phyloP scores from a whole-genome alignment of 1,140 invertebrate species.

The Mya arenaria region DNA sequence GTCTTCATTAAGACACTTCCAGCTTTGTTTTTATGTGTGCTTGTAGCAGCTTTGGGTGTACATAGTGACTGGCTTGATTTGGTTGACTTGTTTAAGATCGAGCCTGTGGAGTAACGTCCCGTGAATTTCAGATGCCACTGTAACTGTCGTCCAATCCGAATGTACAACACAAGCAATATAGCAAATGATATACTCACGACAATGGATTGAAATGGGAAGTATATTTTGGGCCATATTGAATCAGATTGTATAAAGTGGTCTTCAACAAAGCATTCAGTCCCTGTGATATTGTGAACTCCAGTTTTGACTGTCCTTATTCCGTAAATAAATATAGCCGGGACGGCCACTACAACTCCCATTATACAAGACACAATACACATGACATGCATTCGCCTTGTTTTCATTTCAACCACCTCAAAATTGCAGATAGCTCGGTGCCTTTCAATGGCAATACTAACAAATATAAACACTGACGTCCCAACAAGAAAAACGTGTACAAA shows the following conservation, averaged over 20 bases:
- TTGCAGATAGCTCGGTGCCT: background rate
- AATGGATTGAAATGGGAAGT: background rate
- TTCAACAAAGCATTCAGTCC: background rate
- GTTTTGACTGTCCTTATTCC: background rate
- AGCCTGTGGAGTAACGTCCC: background rate
- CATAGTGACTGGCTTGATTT: background rate
- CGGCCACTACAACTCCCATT: background rate
- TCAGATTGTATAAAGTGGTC: background rate
- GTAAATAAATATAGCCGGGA: background rate
- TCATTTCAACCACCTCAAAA: background rate
- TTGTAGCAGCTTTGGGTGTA: background rate
- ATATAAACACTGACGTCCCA: background rate
- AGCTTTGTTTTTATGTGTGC: no score
- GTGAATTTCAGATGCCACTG: background rate
- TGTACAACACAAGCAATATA: background rate
- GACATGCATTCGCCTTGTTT: background rate
- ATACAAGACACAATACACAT: background rate
- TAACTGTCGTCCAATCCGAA: background rate
- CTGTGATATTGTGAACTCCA: background rate
- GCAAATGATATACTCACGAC: background rate
- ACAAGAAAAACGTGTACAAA: background rate
- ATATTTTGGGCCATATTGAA: background rate
- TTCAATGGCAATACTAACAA: background rate
- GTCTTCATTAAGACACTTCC: background rate
- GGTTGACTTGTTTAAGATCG: background rate